Conservation (phyloP, 2,113 vertebrate species). For the Cygnus atratus region DNA sequence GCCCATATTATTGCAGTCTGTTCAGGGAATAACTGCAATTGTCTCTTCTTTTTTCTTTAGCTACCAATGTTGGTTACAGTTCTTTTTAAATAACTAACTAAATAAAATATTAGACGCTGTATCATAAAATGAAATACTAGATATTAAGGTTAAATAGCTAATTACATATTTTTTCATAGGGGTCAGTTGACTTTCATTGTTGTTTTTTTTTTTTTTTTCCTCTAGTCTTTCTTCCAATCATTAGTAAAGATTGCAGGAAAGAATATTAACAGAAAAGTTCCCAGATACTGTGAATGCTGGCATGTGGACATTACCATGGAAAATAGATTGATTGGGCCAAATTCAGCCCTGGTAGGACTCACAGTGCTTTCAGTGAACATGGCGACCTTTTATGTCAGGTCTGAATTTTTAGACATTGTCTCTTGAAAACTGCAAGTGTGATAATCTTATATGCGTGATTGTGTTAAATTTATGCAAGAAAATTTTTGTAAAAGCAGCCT, state of each 20-base stretch:
- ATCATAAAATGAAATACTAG: not conserved
- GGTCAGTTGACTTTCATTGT: not conserved
- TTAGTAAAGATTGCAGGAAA: not conserved
- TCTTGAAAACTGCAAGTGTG: not conserved
- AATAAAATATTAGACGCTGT: not conserved
- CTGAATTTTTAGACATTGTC: not conserved
- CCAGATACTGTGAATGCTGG: not conserved
- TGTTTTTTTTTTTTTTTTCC: not conserved
- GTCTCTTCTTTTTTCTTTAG: not conserved
- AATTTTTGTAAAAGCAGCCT: not conserved
- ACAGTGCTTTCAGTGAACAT: not conserved
- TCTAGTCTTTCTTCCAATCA: not conserved
- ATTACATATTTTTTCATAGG: not conserved
- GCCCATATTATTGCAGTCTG: not conserved
- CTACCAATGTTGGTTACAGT: not conserved
- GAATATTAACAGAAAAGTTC: not conserved
- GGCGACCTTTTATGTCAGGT: not conserved
- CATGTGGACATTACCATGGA: not conserved
- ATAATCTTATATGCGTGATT: not conserved
- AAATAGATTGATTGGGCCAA: not conserved
- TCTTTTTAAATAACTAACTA: not conserved
- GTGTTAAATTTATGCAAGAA: not conserved
- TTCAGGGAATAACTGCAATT: constrained; percentile 8
- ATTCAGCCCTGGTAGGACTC: not conserved
- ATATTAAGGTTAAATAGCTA: not conserved